Evolutionary conservation across 2,113 vertebrate species (phyloP).

Genomic region (Panurus biarmicus): DNA sequence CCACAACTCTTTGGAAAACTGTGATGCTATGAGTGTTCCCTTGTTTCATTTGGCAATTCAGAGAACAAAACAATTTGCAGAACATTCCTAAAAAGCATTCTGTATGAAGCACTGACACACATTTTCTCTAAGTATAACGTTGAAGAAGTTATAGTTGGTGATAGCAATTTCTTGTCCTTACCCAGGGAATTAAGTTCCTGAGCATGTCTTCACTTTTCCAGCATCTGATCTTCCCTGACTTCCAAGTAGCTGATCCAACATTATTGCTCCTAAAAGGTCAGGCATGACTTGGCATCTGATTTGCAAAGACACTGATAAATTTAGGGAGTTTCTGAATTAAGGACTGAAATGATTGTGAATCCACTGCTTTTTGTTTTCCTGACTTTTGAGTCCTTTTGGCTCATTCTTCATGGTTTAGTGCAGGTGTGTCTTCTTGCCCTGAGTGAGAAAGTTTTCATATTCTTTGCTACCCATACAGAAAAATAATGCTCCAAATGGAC

Average conservation of each 20-base stretch:
- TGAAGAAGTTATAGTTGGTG: not conserved
- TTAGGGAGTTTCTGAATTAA: not conserved
- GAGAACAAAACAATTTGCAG: not conserved
- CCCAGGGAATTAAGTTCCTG: not conserved
- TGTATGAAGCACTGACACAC: not conserved
- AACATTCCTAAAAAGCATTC: not conserved
- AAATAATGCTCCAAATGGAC: not conserved
- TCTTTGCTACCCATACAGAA: not conserved
- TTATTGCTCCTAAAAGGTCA: not conserved
- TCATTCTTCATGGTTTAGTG: not conserved
- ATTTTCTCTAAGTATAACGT: not conserved
- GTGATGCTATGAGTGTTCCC: not conserved
- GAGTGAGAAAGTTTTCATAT: not conserved
- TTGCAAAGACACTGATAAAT: not conserved
- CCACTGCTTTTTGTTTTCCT: not conserved
- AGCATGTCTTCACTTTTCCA: not conserved
- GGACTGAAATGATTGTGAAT: not conserved
- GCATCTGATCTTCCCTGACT: not conserved
- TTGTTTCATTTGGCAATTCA: not conserved
- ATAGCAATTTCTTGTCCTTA: not conserved
- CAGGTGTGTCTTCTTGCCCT: not conserved
- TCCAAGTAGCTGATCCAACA: rapidly evolving
- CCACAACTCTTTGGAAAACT: not conserved
- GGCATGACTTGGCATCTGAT: not conserved
- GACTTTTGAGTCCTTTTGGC: not conserved